phyloP scores from a whole-genome alignment of 2,888 invertebrate species.

The Mantis religiosa region DNA sequence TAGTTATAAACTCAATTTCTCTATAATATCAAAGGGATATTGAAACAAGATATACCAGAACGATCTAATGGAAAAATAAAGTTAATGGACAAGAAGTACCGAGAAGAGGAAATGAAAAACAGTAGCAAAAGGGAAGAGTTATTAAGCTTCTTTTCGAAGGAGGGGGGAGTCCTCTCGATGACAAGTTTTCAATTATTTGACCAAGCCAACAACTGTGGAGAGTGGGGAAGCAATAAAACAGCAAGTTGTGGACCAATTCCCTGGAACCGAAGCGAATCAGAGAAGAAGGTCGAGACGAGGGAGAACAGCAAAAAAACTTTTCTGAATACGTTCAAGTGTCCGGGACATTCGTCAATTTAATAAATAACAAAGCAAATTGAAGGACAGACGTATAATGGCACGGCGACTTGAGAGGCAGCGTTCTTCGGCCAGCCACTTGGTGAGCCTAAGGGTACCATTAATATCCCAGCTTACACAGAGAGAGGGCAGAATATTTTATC shows the following conservation, averaged over 20 bases:
- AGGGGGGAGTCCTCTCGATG: not conserved
- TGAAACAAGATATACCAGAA: not conserved
- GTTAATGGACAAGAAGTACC: not conserved
- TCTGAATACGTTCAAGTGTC: constrained; percentile 24
- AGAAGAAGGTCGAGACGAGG: not conserved
- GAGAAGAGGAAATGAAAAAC: not conserved
- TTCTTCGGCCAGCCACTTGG: not conserved
- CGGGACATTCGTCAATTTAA: constrained; percentile 26
- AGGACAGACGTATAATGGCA: constrained; percentile 20
- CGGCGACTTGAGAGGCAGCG: not conserved
- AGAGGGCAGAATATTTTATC: not conserved
- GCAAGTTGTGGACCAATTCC: not conserved
- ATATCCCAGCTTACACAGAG: not conserved
- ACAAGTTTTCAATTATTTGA: not conserved
- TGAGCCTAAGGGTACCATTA: not conserved
- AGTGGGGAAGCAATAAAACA: not conserved
- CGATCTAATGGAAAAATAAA: not conserved
- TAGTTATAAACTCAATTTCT: no score
- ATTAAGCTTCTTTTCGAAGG: not conserved
- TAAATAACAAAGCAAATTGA: constrained; percentile 28
- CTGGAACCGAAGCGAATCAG: not conserved
- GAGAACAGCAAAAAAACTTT: not conserved
- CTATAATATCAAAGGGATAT: not conserved
- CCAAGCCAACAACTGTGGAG: not conserved
- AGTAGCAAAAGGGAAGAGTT: not conserved